Base-by-base conservation (phyloP, 1,140 invertebrate genomes). In the Zaprionus vittiger region DNA sequence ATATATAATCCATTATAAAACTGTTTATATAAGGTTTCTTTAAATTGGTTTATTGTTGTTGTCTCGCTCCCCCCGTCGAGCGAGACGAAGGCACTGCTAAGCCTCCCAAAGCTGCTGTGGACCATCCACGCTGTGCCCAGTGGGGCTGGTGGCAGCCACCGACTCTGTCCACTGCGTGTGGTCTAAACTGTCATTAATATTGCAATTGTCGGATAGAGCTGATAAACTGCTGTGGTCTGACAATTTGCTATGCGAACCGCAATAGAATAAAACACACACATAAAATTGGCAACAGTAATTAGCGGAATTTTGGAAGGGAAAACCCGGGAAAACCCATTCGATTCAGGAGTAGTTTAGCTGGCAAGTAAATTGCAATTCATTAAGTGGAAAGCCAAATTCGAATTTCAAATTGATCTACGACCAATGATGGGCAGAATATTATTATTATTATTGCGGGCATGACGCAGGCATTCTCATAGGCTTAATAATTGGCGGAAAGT, bases 21-120 rank as follows among this genome's bases (percentile, higher is more conserved):
- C 85, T 90, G 85, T 90, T 90, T 90, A 80, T 71, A 85, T 90
- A 85, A 82, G 85, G 85, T 85, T 90, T 90, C 85, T 75, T 90
- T 82, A 90, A 90, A 90, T 90, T 90, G 85, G 85, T 85, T 90
- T 85, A 85, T 84, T 89, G 84, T 89, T 79, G 75, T 24, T 49
- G 59, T 26, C 17, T 12, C 12, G 22, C n/a, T 55, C 34, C 20
- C 52, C 52, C 55, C 41, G 37, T 9, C 2, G 26, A 52, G 26
- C 7, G 14, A 24, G 22, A 38, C 11, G 7, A 15, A 44, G 15
- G 60, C 31, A 52, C 52, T 79, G 71, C 62, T 85, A 81, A 84
- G 82, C 26, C 63, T 60, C 63, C 73, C 57, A 66, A 75, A 75
- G 55, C 57, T 67, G 41, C 66, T 61, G 20, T 64, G 34, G 59